Evolutionary conservation across 2,888 invertebrate genomes (phyloP), one percentile per base, ranked within the genome.

Genomic region (Epiblema foenella): DNA sequence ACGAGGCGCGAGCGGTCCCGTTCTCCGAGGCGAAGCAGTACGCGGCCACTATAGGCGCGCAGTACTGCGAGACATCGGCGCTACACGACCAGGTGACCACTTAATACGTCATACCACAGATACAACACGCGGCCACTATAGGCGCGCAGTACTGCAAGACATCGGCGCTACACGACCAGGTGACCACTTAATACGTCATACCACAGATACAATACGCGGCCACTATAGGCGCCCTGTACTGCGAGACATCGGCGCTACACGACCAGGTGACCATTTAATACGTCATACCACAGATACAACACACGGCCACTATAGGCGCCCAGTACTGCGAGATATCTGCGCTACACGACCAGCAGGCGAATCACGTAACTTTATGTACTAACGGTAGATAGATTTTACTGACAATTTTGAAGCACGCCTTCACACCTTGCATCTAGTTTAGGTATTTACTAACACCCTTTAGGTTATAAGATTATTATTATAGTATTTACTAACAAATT

Each of bases 141-240:
- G 97, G 97, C n/a, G 98, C 97, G 2, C 92, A 93, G 11, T 98
- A 98, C 90, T 96, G 96, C 79, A 98, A 98, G 86, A 96, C 97
- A 0, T 98, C 98, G 0, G 98, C 98, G 0, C 89, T 97, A 74
- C 94, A 95, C 75, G 96, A 96, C 81, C 95, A 96, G 93, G 95
- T 95, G 68, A 18, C 3, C 29, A 54, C n/a, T 33, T 33, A 33
- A 33, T 2, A 5, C 29, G 29, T 29, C 29, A 5, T 29, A 29
- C 29, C 29, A 29, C 29, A 29, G 29, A 29, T 4, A n/a, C n/a
- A n/a, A n/a, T n/a, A 97, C 90, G 97, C 98, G 0, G 94, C 94
- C 9, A 95, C 95, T 8, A 97, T 98, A 68, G 97, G 97, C n/a
- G 98, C 97, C 3, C 92, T 93, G 11, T 98, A 98, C 90, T 96